Evolutionary conservation across 2,888 invertebrate genomes (phyloP), one percentile per base, ranked within the genome.

Genomic region (Pedicia rivosa): DNA sequence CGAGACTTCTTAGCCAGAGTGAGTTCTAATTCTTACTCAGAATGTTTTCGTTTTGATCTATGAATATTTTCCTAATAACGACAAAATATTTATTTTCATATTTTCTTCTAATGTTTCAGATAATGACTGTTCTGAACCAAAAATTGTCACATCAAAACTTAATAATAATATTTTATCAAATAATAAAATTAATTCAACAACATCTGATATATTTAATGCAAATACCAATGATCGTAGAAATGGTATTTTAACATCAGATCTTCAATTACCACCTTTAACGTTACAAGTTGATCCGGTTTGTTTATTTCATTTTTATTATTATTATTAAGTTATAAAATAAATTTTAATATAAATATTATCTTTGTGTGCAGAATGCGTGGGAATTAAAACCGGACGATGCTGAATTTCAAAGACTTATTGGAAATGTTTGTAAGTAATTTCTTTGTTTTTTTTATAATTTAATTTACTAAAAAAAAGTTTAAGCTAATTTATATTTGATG

Each of bases 231-330:
- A 34, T 19, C 39, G 37, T 40, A 53, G 56, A 24, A 59, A 55
- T 41, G 51, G 47, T 30, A 55, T 59, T 46, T 44, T 53, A 9
- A 50, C 52, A 43, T 47, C 48, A 39, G 50, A 52, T 5, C 27
- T 27, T 14, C 60, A 65, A 43, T 47, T 59, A 13, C 54, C 59
- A 37, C 72, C 72, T 16, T 63, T 80, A 44, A 64, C 67, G 42
- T 65, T 81, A 41, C 71, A 77, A 50, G 71, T 80, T 41, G 78
- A 79, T 61, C 71, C 74, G 50, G 81, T 80, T 65, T 66, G 52
- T n/a, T n/a, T n/a, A n/a, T n/a, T n/a, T n/a, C n/a, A n/a, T n/a
- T n/a, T n/a, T 68, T 68, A 52, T 35, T 40, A 24, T 19, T 37
- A 8, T 38, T 16, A 5, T 36, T 25, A 3, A 10, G 1, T 35